Conservation (phyloP, 30 jellyfish, hydroid and myxozoan genomes). For the Hydra vulgaris region DNA sequence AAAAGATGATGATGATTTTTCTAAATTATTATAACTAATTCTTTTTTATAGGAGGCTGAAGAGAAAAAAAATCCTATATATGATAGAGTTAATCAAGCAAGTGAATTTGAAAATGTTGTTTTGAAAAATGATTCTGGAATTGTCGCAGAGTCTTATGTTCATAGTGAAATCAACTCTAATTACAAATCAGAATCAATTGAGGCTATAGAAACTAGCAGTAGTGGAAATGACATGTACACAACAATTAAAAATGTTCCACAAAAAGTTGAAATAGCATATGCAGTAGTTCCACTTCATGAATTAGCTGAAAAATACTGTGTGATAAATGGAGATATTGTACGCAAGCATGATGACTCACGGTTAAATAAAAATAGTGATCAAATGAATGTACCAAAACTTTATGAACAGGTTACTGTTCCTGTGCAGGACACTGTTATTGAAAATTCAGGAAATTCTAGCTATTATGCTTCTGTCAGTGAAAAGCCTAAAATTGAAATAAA, state of each 20-base stretch:
- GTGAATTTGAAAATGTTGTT: too few relatives aligned
- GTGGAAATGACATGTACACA: constrained; percentile 21
- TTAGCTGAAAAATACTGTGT: constrained; percentile 15
- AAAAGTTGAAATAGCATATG: constrained; percentile 23
- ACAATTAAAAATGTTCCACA: constrained; percentile 24
- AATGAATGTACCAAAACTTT: background rate
- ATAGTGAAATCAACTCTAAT: background rate
- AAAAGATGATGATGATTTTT: too few relatives aligned
- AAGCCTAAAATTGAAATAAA: background rate
- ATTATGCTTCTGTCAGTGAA: constrained; percentile 14
- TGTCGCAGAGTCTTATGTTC: too few relatives aligned
- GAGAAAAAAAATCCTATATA: too few relatives aligned
- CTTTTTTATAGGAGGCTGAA: too few relatives aligned
- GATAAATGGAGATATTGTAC: constrained; percentile 27
- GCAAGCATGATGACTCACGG: constrained; percentile 17
- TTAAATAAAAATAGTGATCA: background rate
- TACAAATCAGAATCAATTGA: background rate
- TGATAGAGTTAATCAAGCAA: too few relatives aligned
- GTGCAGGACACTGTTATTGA: background rate
- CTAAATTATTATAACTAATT: too few relatives aligned
- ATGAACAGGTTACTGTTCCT: background rate
- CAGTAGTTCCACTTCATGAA: constrained; percentile 10
- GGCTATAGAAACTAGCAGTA: constrained; percentile 5
- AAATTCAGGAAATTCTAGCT: constrained; percentile 17
- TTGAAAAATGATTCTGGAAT: too few relatives aligned